A percentile compares a stretch with the other conserved stretches of the same genome.
Conservation (phyloP, 2,797 vertebrate species). For the Podarcis lilfordi region DNA sequence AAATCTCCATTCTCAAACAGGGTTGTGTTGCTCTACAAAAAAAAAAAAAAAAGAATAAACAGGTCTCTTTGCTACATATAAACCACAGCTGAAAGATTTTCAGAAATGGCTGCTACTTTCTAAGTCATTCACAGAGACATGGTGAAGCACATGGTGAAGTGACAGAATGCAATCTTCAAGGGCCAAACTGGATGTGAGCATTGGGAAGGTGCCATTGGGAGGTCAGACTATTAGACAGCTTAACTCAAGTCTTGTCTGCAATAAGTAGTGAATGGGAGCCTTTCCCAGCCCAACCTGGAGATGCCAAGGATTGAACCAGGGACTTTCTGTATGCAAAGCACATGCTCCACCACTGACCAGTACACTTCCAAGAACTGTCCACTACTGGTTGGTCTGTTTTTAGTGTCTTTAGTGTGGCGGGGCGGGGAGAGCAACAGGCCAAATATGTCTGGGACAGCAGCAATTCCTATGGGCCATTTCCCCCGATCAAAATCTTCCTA, state of each 20-base stretch:
- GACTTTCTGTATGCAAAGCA: neutral
- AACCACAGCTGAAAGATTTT: neutral
- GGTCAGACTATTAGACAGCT: neutral
- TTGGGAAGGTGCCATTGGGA: too few relatives aligned
- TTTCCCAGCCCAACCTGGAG: neutral
- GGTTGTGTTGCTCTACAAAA: conserved; percentile 28
- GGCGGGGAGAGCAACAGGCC: too few relatives aligned
- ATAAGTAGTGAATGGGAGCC: too few relatives aligned
- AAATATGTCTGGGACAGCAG: neutral
- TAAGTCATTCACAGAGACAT: neutral
- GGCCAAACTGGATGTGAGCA: neutral
- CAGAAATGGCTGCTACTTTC: fast-evolving
- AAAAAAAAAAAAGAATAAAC: neutral
- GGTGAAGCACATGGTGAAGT: fast-evolving
- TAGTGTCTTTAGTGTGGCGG: neutral
- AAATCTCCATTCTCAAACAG: conserved; percentile 87
- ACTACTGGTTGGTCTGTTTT: neutral
- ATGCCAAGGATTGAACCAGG: neutral
- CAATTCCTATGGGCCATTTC: too few relatives aligned
- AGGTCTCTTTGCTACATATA: fast-evolving
- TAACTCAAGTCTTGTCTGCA: too few relatives aligned
- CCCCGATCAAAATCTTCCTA: neutral
- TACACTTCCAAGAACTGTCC: neutral
- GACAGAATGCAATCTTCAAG: neutral
- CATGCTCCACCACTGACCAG: neutral